Percentiles rank a stretch among this genome's conserved stretches.
phyloP scores from a whole-genome alignment of 2,113 vertebrate species.

The Polypterus bichir region DNA sequence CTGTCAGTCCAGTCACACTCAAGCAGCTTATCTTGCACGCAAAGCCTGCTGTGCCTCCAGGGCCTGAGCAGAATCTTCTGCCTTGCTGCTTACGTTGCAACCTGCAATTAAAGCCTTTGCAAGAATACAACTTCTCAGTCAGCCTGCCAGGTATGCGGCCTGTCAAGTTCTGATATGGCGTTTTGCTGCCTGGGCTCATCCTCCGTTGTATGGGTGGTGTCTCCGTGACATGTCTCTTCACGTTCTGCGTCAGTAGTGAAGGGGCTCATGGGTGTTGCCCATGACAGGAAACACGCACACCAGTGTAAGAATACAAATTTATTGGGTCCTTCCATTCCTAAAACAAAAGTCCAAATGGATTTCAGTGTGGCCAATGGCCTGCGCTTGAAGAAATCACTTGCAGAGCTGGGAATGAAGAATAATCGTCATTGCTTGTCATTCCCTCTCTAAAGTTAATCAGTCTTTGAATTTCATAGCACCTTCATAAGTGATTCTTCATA shows the following conservation, averaged over 20 bases:
- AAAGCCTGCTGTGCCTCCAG: not conserved
- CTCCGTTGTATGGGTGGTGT: constrained; percentile 9
- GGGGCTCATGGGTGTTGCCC: too few relatives aligned
- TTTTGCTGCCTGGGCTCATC: constrained; percentile 13
- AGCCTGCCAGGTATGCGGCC: constrained; percentile 10
- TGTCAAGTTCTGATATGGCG: not conserved
- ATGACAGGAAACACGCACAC: too few relatives aligned
- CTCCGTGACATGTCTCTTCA: constrained; percentile 4
- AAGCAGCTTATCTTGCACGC: constrained; percentile 2
- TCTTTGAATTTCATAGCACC: too few relatives aligned
- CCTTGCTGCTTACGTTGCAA: constrained; percentile 3
- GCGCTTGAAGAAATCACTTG: too few relatives aligned
- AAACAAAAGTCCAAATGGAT: too few relatives aligned
- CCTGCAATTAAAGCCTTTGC: not conserved
- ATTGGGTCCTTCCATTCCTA: too few relatives aligned
- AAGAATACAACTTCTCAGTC: not conserved
- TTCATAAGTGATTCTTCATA: too few relatives aligned
- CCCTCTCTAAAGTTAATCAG: too few relatives aligned
- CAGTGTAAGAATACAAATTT: too few relatives aligned
- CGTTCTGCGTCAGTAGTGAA: constrained; percentile 8
- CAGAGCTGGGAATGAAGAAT: too few relatives aligned
- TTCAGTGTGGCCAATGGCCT: too few relatives aligned
- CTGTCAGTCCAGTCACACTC: not conserved
- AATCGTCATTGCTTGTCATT: too few relatives aligned
- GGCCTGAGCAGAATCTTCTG: not conserved